Percentiles rank a stretch among this genome's conserved stretches.
phyloP scores from a whole-genome alignment of 2,888 invertebrate genomes.

The Rhamnusium bicolor region DNA sequence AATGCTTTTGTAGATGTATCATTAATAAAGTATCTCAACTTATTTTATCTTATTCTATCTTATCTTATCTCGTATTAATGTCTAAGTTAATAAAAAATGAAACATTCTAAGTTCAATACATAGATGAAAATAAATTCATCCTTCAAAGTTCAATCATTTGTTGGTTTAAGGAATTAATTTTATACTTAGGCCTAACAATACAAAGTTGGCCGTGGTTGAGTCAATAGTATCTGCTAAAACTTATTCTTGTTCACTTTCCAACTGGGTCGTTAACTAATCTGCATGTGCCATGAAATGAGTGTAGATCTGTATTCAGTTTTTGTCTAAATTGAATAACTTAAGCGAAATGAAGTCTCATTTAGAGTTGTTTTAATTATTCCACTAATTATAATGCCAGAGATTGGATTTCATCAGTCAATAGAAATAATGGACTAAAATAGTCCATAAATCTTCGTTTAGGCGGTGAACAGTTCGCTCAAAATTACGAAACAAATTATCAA shows the following conservation, averaged over 20 bases:
- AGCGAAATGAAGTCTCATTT: conserved; percentile 28
- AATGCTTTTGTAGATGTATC: too few relatives aligned
- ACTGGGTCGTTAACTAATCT: conserved; percentile 52
- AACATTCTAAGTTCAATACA: too few relatives aligned
- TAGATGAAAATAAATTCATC: too few relatives aligned
- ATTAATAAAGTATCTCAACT: too few relatives aligned
- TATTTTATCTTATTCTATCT: too few relatives aligned
- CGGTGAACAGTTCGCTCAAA: conserved; percentile 7
- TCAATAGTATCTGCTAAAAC: conserved; percentile 49
- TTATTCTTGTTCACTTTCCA: conserved; percentile 49
- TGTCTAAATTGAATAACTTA: conserved; percentile 29
- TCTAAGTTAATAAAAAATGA: too few relatives aligned
- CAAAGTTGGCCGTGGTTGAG: conserved; percentile 27
- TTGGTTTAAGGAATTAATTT: too few relatives aligned
- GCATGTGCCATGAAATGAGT: conserved; percentile 52
- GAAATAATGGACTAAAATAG: conserved; percentile 30
- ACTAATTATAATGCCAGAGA: conserved; percentile 36
- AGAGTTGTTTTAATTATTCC: conserved; percentile 36
- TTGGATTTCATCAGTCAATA: conserved; percentile 32
- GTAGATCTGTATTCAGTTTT: conserved; percentile 49
- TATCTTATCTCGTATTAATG: too few relatives aligned
- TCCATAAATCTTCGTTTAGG: conserved; percentile 28
- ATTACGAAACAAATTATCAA: conserved; percentile 22
- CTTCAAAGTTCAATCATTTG: too few relatives aligned
- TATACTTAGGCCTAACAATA: background rate